Conservation (phyloP, 2,797 vertebrate species). For the Silurus aristotelis region DNA sequence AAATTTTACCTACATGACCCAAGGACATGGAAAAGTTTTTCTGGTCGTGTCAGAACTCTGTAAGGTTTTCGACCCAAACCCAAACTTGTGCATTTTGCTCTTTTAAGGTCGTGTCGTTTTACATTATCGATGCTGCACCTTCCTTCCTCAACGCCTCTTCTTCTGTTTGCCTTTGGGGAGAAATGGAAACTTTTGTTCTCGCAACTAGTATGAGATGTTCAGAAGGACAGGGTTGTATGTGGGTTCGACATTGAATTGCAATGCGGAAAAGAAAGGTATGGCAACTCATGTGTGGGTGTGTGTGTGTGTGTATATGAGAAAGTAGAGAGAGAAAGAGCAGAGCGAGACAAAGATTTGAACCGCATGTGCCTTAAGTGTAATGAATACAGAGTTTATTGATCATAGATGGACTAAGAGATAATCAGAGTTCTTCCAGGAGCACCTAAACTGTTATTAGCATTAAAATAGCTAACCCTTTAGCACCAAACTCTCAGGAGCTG, state of each 20-base stretch:
- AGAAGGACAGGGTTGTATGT: neutral
- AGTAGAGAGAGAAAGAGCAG: neutral
- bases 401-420: neutral
- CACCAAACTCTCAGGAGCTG: neutral
- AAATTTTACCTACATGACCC: neutral
- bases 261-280: slow-evolving; percentile 1
- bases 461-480: neutral
- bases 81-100: neutral
- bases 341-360: neutral
- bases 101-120: neutral
- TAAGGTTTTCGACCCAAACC: too few relatives aligned
- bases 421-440: neutral
- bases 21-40: neutral
- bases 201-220: neutral
- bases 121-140: neutral
- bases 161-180: neutral
- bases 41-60: neutral
- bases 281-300: neutral
- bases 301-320: neutral
- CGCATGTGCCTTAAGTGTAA: neutral
- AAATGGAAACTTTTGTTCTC: neutral
- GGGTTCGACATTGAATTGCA: slow-evolving; percentile 10
- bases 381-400: slow-evolving; percentile 1
- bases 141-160: neutral
- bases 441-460: neutral